These are phyloP conservation scores for Scelioninae gen. 2 DNA, from an alignment of 2,888 invertebrate genomes.

Conservation along the genomic window DNA sequence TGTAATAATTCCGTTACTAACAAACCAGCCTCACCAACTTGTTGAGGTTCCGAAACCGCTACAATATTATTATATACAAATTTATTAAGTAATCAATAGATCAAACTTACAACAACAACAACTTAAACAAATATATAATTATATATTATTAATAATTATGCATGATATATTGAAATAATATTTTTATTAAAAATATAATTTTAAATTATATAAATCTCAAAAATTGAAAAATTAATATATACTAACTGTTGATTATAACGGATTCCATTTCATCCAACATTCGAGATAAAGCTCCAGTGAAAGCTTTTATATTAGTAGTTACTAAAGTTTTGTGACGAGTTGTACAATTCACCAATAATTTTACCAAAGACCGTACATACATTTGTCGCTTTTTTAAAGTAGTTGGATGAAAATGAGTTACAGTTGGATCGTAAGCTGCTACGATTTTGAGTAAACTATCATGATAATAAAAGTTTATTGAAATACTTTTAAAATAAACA, in stretches of 20 bases:
- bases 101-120: too few relatives aligned
- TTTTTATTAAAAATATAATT: too few relatives aligned
- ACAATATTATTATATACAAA: too few relatives aligned
- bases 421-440: slow-evolving; percentile 77
- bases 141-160: too few relatives aligned
- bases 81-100: too few relatives aligned
- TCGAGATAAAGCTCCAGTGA: slow-evolving; percentile 75
- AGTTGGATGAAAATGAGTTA: slow-evolving; percentile 75
- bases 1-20: slow-evolving; percentile 77
- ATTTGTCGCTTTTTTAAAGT: slow-evolving; percentile 78
- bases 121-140: too few relatives aligned
- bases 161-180: too few relatives aligned
- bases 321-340: slow-evolving; percentile 77
- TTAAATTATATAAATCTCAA: too few relatives aligned
- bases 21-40: slow-evolving; percentile 76
- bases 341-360: slow-evolving; percentile 78
- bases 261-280: slow-evolving; percentile 78
- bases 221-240: too few relatives aligned
- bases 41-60: slow-evolving; percentile 74
- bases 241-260: slow-evolving; percentile 75
- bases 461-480: slow-evolving; percentile 1
- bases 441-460: slow-evolving; percentile 79
- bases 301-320: slow-evolving; percentile 76
- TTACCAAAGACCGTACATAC: slow-evolving; percentile 79
- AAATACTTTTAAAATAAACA: neutral